A percentile compares a stretch with the other conserved stretches of the same genome.
Evolutionary conservation across 2,113 vertebrate genomes (phyloP).

Genomic region (Ifrita kowaldi): DNA sequence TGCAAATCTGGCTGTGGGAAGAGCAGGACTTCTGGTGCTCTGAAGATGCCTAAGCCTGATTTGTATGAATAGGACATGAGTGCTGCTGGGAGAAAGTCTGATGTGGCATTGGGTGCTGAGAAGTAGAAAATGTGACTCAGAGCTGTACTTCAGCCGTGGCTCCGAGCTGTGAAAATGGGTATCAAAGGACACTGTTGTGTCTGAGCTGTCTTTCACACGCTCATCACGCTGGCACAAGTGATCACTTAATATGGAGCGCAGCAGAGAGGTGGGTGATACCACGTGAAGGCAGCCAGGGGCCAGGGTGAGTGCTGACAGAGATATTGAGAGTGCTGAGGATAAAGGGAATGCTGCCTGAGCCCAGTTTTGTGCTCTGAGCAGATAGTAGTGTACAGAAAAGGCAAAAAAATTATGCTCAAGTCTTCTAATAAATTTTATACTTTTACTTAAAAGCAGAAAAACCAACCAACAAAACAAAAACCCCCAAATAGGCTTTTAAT

Average conservation of each 20-base stretch:
- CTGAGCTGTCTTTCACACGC: not conserved
- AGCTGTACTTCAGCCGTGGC: not conserved
- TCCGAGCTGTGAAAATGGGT: not conserved
- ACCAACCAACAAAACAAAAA: conserved; percentile 5
- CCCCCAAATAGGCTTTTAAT: conserved; percentile 59
- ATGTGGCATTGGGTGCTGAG: not conserved
- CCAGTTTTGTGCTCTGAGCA: not conserved
- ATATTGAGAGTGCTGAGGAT: not conserved
- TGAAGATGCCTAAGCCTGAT: not conserved
- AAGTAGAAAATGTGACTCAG: not conserved
- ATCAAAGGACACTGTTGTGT: not conserved
- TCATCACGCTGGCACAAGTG: not conserved
- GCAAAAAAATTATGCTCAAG: not conserved
- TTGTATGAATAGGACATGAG: not conserved
- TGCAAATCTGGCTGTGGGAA: not conserved
- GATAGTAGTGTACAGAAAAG: not conserved
- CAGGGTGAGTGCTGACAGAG: not conserved
- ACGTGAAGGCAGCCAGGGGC: not conserved
- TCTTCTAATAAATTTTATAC: not conserved
- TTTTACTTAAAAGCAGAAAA: conserved; percentile 26
- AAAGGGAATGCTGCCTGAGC: not conserved
- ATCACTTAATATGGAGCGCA: not conserved
- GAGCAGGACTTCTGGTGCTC: not conserved
- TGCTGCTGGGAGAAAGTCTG: not conserved
- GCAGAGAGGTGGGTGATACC: not conserved